Evolutionary conservation across 1,140 invertebrate species (phyloP).

Genomic region (Neelides sp.): DNA sequence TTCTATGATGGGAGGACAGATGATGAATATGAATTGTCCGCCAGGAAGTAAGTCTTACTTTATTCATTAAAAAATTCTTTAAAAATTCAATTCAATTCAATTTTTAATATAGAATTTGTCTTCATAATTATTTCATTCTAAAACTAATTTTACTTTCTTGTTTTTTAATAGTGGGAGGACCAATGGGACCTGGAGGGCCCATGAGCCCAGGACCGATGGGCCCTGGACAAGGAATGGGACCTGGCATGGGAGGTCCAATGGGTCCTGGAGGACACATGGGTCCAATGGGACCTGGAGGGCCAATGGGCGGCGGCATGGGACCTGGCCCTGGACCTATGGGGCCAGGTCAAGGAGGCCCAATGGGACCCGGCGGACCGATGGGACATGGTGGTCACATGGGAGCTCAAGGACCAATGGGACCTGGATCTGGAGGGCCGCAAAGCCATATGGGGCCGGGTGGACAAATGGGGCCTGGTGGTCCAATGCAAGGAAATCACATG

Average conservation of each 20-base stretch:
- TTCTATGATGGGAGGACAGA: conserved; percentile 40
- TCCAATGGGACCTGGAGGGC: conserved; percentile 9
- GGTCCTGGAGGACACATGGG: conserved; percentile 29
- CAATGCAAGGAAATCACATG: too few species aligned
- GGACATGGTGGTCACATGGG: conserved; percentile 26
- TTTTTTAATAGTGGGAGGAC: conserved; percentile 1
- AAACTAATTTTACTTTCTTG: too few species aligned
- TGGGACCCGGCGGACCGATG: conserved; percentile 35
- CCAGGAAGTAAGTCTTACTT: conserved; percentile 34
- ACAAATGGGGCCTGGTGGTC: conserved; percentile 40
- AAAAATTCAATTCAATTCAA: not conserved
- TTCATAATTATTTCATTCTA: too few species aligned
- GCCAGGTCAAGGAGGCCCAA: conserved; percentile 30
- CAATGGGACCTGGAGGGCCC: conserved; percentile 32
- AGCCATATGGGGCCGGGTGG: conserved; percentile 32
- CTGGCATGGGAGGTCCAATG: conserved; percentile 25
- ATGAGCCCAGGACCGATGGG: conserved; percentile 33
- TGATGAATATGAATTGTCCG: conserved; percentile 41
- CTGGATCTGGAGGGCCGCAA: conserved; percentile 47
- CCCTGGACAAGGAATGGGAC: conserved; percentile 11
- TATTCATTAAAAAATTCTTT: not conserved
- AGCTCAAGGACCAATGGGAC: conserved; percentile 41
- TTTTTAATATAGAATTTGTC: too few species aligned
- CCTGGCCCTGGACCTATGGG: conserved; percentile 46
- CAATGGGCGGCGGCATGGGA: conserved; percentile 41